Base-by-base conservation (phyloP, 1,140 invertebrate species). In the Trichonephila clavata region DNA sequence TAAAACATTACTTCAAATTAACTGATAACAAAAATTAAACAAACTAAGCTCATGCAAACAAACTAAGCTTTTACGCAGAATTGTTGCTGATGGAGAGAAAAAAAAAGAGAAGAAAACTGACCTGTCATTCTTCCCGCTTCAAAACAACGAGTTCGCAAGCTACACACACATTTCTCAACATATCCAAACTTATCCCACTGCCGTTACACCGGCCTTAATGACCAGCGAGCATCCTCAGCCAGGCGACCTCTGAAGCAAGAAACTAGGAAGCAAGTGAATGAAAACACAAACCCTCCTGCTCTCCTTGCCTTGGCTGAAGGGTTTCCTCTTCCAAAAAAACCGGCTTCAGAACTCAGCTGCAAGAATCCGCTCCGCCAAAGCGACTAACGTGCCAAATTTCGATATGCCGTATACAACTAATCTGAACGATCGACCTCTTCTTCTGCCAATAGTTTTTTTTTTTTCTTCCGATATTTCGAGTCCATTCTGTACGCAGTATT, bases 81-180 rank as follows among this genome's bases (percentile, higher is more conserved):
- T n/a, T 43, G 2, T 21, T 57, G 24, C 2, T 43, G 57, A 14
- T 43, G 13, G 20, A 18, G 24, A 14, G 27, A 18, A 59, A 59
- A 21, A n/a, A 59, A 43, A 24, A 68, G 13, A 10, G n/a, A 68
- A 10, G 24, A 84, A n/a, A 81, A 57, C 81, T 84, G 50, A 84
- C 81, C 81, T 84, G 81, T 84, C 81, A 84, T 84, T 84, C 50
- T 84, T 84, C 81, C 43, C 81, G 43, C 81, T 84, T 57, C 81
- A 84, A 84, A 84, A 84, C 81, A 84, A 59, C 43, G 81, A 57
- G 81, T 59, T 59, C 57, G 81, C 21, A 59, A 57, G 20, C 20
- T 21, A 32, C 80, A 39, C n/a, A n/a, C n/a, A 39, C 20, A 81
- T 39, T 39, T 21, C 43, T 59, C 81, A 43, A 24, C 24, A 84